Base-by-base conservation (phyloP, 2,888 invertebrate species). In the Lepidocyrtinus sp. region DNA sequence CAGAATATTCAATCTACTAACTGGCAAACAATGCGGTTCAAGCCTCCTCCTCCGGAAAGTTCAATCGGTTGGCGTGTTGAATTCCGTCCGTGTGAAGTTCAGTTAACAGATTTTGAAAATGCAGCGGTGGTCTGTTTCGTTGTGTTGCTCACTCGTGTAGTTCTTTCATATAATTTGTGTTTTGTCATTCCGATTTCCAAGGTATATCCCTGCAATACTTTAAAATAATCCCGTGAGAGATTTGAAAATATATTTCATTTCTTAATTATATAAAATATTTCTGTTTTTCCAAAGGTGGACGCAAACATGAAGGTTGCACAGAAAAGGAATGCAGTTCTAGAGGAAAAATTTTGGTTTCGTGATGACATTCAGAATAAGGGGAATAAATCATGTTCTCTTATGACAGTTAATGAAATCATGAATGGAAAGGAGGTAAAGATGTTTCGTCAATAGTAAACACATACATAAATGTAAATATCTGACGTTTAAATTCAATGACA, bases 21-120 rank as follows among this genome's bases (percentile, higher is more conserved):
- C 90, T 99, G 99, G 99, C 98, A 99, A 90, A 97, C 98, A 36
- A 97, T 99, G 97, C 92, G 97, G 55, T 99, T 99, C 90, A 99
- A 99, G 90, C 98, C 98, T 27, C 99, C 99, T 61, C 97, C 98
- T 24, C 96, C 97, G 0, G 94, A 97, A 89, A 96, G 97, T 7
- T 91, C 95, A 68, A 99, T 99, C 87, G 99, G 99, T 46, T 99
- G 99, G 99, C 92, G 99, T 85, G 99, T 99, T 0, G 99, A 99
- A 91, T 99, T 99, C 91, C 93, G 99, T 26, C 99, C 99, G 59
- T 99, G 99, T 89, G 98, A 97, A 90, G 95, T 97, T 21, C 99
- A 99, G 90, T 92, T 99, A 86, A 99, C 99, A 0, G 99, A 99
- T 90, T 99, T 99, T 90, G 99, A 99, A 90, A 99, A 99, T 90